phyloP scores from a whole-genome alignment of 2,113 vertebrate species.

The Micromys minutus region DNA sequence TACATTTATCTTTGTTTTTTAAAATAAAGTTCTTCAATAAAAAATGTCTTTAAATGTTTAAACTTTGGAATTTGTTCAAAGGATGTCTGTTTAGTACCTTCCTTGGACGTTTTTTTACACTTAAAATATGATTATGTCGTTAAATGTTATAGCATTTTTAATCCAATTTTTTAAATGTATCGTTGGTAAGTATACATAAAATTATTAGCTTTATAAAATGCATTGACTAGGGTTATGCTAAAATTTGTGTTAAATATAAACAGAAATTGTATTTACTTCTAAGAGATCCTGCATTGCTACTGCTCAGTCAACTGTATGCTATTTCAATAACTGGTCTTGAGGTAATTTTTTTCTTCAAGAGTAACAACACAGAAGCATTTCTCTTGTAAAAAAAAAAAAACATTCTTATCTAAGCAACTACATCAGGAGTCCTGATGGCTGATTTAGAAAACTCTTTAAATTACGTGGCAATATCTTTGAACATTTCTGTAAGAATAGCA shows the following conservation, averaged over 20 bases:
- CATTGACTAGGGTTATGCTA: neutral
- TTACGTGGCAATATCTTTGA: neutral
- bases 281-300: neutral
- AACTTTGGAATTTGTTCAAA: neutral
- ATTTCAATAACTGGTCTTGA: neutral
- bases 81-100: no score
- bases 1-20: no score
- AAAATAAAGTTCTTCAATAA: no score
- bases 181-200: conserved; percentile 18
- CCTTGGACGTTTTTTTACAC: neutral
- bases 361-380: neutral
- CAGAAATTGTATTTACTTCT: neutral
- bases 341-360: neutral
- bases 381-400: neutral
- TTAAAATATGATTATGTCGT: neutral
- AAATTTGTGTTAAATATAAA: conserved; percentile 12
- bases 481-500: neutral
- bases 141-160: neutral
- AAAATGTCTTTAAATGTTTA: conserved; percentile 16
- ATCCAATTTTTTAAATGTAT: neutral
- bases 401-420: neutral
- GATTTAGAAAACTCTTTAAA: neutral
- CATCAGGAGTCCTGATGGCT: neutral
- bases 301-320: neutral
- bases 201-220: neutral